Evolutionary conservation across 2,113 vertebrate genomes (phyloP).

Genomic region (Cyphomyrus discorhynchus): DNA sequence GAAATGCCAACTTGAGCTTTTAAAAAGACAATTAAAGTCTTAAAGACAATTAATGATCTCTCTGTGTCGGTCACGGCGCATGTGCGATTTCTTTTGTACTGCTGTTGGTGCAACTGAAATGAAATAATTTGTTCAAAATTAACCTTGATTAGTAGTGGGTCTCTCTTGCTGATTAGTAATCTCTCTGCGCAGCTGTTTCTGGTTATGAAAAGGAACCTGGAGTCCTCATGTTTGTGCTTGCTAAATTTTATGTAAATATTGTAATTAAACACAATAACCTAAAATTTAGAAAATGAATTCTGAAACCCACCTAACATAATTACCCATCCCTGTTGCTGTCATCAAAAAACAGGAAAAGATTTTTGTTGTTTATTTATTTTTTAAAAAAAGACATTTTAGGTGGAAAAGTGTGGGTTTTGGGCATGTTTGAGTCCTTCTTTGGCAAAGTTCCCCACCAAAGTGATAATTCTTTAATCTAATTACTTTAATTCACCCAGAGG

Average conservation of each 20-base stretch:
- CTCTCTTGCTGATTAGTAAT: background rate
- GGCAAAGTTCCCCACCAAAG: background rate
- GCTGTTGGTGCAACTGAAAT: background rate
- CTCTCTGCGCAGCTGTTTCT: slow-evolving; percentile 13
- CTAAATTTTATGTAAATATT: background rate
- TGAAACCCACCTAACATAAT: slow-evolving; percentile 3
- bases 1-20: background rate
- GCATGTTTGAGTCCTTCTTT: background rate
- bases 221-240: background rate
- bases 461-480: slow-evolving; percentile 22
- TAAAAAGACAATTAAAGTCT: too few species aligned
- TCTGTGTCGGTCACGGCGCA: background rate
- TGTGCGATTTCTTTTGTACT: background rate
- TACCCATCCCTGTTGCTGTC: background rate
- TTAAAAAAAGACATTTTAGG: background rate
- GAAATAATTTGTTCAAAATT: slow-evolving; percentile 4
- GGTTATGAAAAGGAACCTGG: background rate
- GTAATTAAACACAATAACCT: slow-evolving; percentile 4
- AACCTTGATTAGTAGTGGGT: background rate
- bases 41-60: background rate
- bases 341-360: background rate
- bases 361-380: too few species aligned
- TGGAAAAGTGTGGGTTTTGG: background rate
- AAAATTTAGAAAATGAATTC: slow-evolving; percentile 11
- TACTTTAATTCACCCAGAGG: slow-evolving; percentile 19